These are phyloP conservation scores for Noctua janthe DNA, from an alignment of 2,888 invertebrate species.

Conservation along the genomic window DNA sequence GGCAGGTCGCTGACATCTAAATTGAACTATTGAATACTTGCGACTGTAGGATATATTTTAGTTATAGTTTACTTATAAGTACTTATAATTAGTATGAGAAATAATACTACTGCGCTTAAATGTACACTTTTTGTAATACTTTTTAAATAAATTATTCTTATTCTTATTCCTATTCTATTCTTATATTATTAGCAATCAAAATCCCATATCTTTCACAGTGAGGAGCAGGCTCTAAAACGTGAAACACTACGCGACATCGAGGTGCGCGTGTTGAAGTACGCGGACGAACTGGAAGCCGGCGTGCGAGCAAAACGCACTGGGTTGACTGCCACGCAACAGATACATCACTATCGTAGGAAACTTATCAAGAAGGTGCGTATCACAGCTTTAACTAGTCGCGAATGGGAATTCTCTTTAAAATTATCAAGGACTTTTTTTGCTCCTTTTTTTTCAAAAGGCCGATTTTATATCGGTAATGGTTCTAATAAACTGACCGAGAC, in stretches of 20 bases:
- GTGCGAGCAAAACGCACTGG: constrained; percentile 93
- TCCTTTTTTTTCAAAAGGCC: not conserved
- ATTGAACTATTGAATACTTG: too few relatives aligned
- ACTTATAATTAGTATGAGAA: too few relatives aligned
- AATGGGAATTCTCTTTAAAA: not conserved
- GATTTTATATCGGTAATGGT: not conserved
- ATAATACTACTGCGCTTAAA: too few relatives aligned
- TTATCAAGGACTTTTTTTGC: not conserved
- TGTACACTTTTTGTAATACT: too few relatives aligned
- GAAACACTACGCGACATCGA: constrained; percentile 97
- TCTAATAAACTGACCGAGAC: not conserved
- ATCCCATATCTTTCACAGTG: constrained; percentile 54
- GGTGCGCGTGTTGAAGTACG: constrained; percentile 98
- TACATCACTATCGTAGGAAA: constrained; percentile 97
- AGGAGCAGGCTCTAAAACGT: constrained; percentile 91
- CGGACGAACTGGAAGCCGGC: constrained; percentile 98
- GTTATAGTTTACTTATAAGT: too few relatives aligned
- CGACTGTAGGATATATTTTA: too few relatives aligned
- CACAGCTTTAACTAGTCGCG: not conserved
- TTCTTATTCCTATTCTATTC: too few relatives aligned
- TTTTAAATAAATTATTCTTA: too few relatives aligned
- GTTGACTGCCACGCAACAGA: constrained; percentile 95
- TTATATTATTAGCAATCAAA: not conserved
- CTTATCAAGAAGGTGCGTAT: constrained; percentile 94
- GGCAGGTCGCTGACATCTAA: too few relatives aligned